A percentile compares a stretch with the other conserved stretches of the same genome.
Evolutionary conservation across 2,888 invertebrate genomes (phyloP).

Genomic region (Ormia ochracea): DNA sequence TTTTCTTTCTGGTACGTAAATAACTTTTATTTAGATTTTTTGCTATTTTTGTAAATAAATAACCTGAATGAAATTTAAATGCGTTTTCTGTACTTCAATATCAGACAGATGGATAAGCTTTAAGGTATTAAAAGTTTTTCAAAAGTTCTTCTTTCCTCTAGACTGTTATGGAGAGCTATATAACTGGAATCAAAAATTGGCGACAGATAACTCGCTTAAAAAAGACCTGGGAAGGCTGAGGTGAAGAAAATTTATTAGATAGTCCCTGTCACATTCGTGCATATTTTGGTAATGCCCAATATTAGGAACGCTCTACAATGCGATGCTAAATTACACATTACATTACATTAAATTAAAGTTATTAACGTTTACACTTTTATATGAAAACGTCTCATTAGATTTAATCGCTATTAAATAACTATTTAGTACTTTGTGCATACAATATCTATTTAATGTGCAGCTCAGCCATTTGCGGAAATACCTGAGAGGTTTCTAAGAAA

Average conservation of each 20-base stretch:
- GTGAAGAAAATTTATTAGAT: too few species aligned
- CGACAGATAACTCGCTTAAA: too few species aligned
- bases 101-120: too few species aligned
- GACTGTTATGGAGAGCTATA: too few species aligned
- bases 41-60: background rate
- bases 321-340: too few species aligned
- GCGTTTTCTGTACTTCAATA: background rate
- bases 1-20: slow-evolving; percentile 8
- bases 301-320: too few species aligned
- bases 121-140: too few species aligned
- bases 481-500: slow-evolving; percentile 36
- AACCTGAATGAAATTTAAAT: background rate
- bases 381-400: slow-evolving; percentile 9
- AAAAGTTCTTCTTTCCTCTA: too few species aligned
- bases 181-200: too few species aligned
- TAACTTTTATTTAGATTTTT: slow-evolving; percentile 36
- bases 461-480: slow-evolving; percentile 42
- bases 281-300: background rate
- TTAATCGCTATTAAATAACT: slow-evolving; percentile 8
- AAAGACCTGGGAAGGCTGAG: too few species aligned
- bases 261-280: too few species aligned
- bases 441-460: slow-evolving; percentile 51
- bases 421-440: slow-evolving; percentile 26
- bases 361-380: background rate
- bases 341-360: too few species aligned